A percentile compares a stretch with the other conserved stretches of the same genome.
Conservation (phyloP, 2,888 invertebrate genomes). For the Catonia carolina region DNA sequence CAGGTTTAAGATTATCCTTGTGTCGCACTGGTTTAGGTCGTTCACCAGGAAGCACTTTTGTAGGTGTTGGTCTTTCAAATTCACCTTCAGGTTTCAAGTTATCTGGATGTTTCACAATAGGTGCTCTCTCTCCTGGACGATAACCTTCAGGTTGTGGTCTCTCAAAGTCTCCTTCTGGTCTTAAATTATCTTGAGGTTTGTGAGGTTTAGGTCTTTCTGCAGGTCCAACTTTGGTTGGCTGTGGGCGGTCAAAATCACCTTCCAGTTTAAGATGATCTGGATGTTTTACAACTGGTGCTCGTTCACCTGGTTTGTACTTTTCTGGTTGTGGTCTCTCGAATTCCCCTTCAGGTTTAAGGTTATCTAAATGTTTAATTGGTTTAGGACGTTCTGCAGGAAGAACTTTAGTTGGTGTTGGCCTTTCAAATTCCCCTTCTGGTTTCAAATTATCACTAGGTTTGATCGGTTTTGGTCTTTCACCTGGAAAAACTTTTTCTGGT, state of each 20-base stretch:
- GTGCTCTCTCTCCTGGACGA: conserved; percentile 53
- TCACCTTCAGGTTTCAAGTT: conserved; percentile 44
- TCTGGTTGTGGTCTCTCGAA: conserved; percentile 41
- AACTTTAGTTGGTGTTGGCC: conserved; percentile 40
- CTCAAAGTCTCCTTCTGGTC: conserved; percentile 45
- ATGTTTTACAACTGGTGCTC: conserved; percentile 45
- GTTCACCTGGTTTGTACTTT: conserved; percentile 43
- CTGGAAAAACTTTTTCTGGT: conserved; percentile 44
- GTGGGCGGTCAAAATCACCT: conserved; percentile 43
- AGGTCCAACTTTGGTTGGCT: conserved; percentile 45
- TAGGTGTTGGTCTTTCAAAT: conserved; percentile 42
- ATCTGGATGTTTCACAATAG: conserved; percentile 57
- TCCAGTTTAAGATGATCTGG: conserved; percentile 44
- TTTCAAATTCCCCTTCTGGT: conserved; percentile 44
- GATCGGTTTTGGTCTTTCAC: conserved; percentile 46
- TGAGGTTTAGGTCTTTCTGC: conserved; percentile 48
- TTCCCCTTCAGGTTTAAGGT: conserved; percentile 44
- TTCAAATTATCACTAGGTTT: conserved; percentile 41
- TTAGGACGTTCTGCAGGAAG: conserved; percentile 41
- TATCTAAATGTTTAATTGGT: conserved; percentile 46
- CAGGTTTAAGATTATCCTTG: conserved; percentile 45
- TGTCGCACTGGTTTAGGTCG: conserved; percentile 43
- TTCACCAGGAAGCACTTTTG: conserved; percentile 40
- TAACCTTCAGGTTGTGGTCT: conserved; percentile 40
- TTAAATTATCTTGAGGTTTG: conserved; percentile 49